A percentile compares a stretch with the other conserved stretches of the same genome.
phyloP scores from a whole-genome alignment of 1,140 invertebrate species.

The Chelonus insularis region DNA sequence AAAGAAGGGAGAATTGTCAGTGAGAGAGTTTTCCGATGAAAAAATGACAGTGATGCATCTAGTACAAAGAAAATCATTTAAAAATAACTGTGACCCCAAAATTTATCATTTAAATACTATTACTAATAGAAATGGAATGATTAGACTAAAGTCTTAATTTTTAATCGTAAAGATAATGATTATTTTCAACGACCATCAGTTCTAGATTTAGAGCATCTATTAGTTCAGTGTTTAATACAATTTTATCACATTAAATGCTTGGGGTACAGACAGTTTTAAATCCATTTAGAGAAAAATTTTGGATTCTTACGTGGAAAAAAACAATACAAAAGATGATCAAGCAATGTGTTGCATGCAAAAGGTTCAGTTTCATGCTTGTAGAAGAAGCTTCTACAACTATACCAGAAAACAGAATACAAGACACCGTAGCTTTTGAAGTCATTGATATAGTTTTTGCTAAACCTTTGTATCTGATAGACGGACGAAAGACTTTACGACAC shows the following conservation, averaged over 20 bases:
- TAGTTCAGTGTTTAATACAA: slow-evolving; percentile 28
- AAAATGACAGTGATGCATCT: no score
- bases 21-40: no score
- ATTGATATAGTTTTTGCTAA: slow-evolving; percentile 45
- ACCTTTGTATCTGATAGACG: slow-evolving; percentile 37
- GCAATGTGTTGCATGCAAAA: slow-evolving; percentile 19
- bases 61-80: no score
- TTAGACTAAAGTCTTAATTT: slow-evolving; percentile 17
- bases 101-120: slow-evolving; percentile 27
- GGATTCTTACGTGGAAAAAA: slow-evolving; percentile 31
- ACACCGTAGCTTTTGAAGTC: slow-evolving; percentile 39
- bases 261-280: slow-evolving; percentile 34
- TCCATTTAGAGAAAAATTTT: slow-evolving; percentile 35
- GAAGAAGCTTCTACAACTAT: slow-evolving; percentile 3
- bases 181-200: slow-evolving; percentile 37
- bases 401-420: slow-evolving; percentile 31
- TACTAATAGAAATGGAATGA: slow-evolving; percentile 26
- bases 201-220: slow-evolving; percentile 34
- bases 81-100: slow-evolving; percentile 8
- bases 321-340: slow-evolving; percentile 6
- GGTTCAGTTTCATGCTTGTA: slow-evolving; percentile 1
- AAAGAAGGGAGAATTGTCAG: no score
- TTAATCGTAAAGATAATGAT: slow-evolving; percentile 31
- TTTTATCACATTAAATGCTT: slow-evolving; percentile 34
- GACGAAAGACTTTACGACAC: slow-evolving; percentile 47